A percentile compares a stretch with the other conserved stretches of the same genome.
phyloP scores from a whole-genome alignment of 2,888 invertebrate species.

The Mesorhabditis spiculigera region DNA sequence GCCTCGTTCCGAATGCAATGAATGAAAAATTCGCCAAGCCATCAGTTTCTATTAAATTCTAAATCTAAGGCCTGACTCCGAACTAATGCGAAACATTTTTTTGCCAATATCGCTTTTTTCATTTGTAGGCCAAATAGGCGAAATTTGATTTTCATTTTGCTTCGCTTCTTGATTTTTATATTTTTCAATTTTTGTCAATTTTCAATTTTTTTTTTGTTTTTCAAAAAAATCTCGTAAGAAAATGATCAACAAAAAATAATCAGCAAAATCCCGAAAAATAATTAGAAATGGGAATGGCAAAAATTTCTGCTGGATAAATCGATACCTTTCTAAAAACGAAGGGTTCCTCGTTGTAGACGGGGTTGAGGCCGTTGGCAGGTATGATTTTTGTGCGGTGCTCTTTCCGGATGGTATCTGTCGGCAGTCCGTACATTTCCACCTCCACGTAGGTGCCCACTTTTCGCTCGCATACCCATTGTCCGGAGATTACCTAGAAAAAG shows the following conservation, averaged over 20 bases:
- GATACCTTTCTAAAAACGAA: conserved; percentile 87
- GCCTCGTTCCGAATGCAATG: no score
- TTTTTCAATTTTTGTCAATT: no score
- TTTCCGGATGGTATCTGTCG: conserved; percentile 95
- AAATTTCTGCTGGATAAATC: background rate
- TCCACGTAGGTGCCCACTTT: conserved; percentile 98
- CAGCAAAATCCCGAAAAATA: background rate
- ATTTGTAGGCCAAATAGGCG: no score
- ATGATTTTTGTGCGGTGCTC: conserved; percentile 95
- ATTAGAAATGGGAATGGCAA: background rate
- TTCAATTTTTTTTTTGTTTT: no score
- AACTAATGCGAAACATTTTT: no score
- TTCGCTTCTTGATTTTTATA: no score
- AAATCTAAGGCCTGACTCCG: no score
- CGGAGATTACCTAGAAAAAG: conserved; percentile 78
- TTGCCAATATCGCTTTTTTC: no score
- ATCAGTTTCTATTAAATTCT: no score
- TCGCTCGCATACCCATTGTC: conserved; percentile 97
- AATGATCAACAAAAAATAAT: background rate
- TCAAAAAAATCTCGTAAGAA: no score
- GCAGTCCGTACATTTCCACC: conserved; percentile 94
- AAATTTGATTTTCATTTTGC: no score
- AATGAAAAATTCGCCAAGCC: no score
- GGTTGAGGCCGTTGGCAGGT: conserved; percentile 94
- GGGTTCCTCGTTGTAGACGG: conserved; percentile 96